Percentiles rank a stretch among this genome's conserved stretches.
These are phyloP conservation scores for Nymphalis polychloros DNA, from an alignment of 2,888 invertebrate species.

Conservation along the genomic window DNA sequence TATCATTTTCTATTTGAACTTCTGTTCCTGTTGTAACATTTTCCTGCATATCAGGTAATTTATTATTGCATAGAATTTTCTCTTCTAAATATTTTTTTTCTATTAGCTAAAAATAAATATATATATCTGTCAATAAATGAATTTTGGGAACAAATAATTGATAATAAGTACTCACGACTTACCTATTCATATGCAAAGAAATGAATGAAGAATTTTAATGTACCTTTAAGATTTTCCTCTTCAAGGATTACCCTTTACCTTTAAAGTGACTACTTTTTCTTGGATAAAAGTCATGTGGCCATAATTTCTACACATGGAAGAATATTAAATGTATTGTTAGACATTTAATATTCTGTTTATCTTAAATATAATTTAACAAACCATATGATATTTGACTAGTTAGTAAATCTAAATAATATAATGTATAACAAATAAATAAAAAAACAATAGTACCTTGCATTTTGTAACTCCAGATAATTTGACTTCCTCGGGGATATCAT, in stretches of 20 bases:
- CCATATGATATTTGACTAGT: conserved; percentile 4
- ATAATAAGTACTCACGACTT: conserved; percentile 18
- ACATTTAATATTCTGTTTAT: conserved; percentile 29
- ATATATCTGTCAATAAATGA: background rate
- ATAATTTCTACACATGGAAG: conserved; percentile 31
- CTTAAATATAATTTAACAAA: conserved; percentile 25
- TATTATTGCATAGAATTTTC: conserved; percentile 15
- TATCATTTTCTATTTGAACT: conserved; percentile 10
- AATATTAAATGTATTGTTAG: conserved; percentile 32
- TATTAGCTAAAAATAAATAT: conserved; percentile 16
- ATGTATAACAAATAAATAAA: conserved; percentile 1
- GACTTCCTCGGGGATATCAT: conserved; percentile 24
- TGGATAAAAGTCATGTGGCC: conserved; percentile 28
- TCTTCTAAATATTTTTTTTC: conserved; percentile 16
- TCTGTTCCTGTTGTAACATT: conserved; percentile 9
- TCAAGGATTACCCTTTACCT: conserved; percentile 23
- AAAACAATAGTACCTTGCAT: conserved; percentile 18
- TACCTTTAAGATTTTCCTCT: conserved; percentile 27
- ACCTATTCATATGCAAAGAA: conserved; percentile 25
- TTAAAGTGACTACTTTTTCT: conserved; percentile 28
- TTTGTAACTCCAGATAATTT: conserved; percentile 15
- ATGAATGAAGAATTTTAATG: conserved; percentile 11
- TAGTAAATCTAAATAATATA: conserved; percentile 12
- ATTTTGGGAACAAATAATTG: conserved; percentile 14
- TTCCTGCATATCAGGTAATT: conserved; percentile 9